Evolutionary conservation across 2,113 vertebrate species (phyloP), one percentile per base, ranked within the genome.

Genomic region (Vulpes ferrilata): DNA sequence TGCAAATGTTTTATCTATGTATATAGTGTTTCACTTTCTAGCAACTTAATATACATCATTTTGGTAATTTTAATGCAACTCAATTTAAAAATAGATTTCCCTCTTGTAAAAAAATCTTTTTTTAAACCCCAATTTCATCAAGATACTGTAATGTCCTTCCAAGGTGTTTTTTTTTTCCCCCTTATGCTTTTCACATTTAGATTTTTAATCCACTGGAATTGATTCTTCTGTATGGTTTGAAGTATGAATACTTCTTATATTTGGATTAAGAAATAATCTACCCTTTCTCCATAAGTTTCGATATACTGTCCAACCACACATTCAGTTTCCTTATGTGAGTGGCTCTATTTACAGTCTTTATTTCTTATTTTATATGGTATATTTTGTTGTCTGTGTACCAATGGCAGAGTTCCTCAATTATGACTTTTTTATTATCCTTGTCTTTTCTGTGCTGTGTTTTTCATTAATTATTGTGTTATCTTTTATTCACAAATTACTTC

Each of bases 11-110:
- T 94, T 90, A 22, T 88, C 15, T n/a, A 15, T 22, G 3, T 57
- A 51, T 32, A n/a, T 84, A 51, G 25, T 13, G 84, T 81, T 73
- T 51, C 25, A 38, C 38, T 87, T 95, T 71, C 51, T 71, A 79
- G n/a, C 67, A 55, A 17, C 17, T 73, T 43, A 96, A 53, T 13
- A 27, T 48, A 48, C 4, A 1, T 71, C 67, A n/a, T 20, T 78
- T 78, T 67, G 55, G 3, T 67, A 38, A 97, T 96, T 93, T 95
- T 95, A 95, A 76, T 93, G 6, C 19, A 81, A 57, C n/a, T 73
- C 48, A 82, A 43, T 53, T 53, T 95, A 38, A 80, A 94, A 60
- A 96, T 55, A 55, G 55, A 48, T 38, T 83, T 86, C 78, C 7
- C 19, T 64, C 81, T 43, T 19, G 13, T 78, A 16, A 16, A 27